Percentiles rank a stretch among this genome's conserved stretches.
phyloP scores from a whole-genome alignment of 2,888 invertebrate genomes.

The Pocota personata region DNA sequence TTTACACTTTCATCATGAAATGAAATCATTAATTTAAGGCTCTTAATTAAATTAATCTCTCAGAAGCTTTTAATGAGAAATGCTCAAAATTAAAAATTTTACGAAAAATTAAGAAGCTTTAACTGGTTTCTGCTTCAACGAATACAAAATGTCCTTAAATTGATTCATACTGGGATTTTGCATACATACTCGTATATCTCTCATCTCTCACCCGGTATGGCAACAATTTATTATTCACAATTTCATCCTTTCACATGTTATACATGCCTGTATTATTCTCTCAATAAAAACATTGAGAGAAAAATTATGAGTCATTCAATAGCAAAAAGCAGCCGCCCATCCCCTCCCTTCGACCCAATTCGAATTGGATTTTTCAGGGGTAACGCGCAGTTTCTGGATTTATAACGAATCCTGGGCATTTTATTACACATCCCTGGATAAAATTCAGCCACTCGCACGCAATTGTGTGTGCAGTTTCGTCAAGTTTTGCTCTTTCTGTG shows the following conservation, averaged over 20 bases:
- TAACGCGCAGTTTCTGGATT: neutral
- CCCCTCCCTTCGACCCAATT: neutral
- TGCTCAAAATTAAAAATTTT: neutral
- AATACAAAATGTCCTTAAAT: neutral
- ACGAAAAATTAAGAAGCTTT: neutral
- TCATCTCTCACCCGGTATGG: neutral
- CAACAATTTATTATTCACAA: neutral
- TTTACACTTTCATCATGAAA: neutral
- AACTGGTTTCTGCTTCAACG: neutral
- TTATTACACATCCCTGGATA: constrained; percentile 18
- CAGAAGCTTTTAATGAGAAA: neutral
- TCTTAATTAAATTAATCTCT: neutral
- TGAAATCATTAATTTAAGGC: neutral
- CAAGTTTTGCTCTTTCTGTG: neutral
- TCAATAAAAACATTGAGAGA: neutral
- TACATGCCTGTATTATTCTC: neutral
- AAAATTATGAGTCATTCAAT: neutral
- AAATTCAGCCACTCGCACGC: neutral
- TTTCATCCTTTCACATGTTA: neutral
- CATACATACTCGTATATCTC: no score
- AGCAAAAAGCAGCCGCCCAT: neutral
- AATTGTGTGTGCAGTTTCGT: constrained; percentile 21
- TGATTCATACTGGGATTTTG: no score
- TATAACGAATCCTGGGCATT: constrained; percentile 3
- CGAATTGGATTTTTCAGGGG: neutral